Evolutionary conservation across 2,888 invertebrate genomes (phyloP), one percentile per base, ranked within the genome.

Genomic region (Congeria kusceri): DNA sequence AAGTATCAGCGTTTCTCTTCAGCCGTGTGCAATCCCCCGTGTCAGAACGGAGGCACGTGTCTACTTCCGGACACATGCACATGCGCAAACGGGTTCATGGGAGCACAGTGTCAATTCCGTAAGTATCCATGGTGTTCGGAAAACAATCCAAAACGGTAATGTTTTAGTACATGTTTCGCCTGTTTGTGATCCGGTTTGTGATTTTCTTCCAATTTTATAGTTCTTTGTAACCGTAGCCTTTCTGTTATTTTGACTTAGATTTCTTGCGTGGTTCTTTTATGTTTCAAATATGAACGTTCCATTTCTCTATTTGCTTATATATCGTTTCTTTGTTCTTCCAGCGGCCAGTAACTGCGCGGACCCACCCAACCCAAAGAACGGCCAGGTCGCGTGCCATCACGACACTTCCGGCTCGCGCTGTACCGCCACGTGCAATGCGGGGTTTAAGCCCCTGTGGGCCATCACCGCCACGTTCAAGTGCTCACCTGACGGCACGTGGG

Each of bases 31-130:
- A 62, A 76, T n/a, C 87, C 85, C 9, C 74, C 65, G n/a, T 90
- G 90, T 76, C 71, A 81, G 20, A 87, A 90, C 77, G 87, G 86
- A 25, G 90, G 89, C 3, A 68, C 79, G 3, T 90, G 90, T 77
- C 63, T 84, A 46, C 77, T 80, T 47, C 89, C 88, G 20, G 80
- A 89, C 74, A 84, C 74, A 7, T 90, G 90, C 73, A 61, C 80
- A 7, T 90, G 90, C 79, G 56, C 77, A 18, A 59, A 75, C 4
- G 83, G 83, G 0, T 89, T 81, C 77, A 81, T 84, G 79, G 90
- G 90, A 29, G 68, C 61, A 20, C 81, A 83, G 59, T 90, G 90
- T 67, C 82, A 84, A 47, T 84, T 86, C 56, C 81, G 88, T 88
- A 80, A 88, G 86, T 86, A 44, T 15, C 39, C 9, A 32, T 32